phyloP scores from a whole-genome alignment of 2,113 vertebrate genomes.

The Brachyhypopomus occidentalis region DNA sequence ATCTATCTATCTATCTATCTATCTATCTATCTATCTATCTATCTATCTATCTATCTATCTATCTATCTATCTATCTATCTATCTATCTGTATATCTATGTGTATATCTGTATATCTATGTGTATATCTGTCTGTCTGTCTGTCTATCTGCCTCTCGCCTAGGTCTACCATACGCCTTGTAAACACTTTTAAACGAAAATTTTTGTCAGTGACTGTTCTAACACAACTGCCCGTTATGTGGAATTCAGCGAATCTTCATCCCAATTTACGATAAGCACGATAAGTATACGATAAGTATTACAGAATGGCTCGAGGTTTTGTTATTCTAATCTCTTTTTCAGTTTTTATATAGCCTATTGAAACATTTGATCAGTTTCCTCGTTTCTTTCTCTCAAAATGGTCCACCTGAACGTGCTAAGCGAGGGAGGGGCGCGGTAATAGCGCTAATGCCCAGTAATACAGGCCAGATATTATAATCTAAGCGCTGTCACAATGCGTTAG shows the following conservation, averaged over 20 bases:
- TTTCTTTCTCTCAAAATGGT: conserved; percentile 67
- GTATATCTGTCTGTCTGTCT: too few relatives aligned
- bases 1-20: too few relatives aligned
- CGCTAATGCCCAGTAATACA: conserved; percentile 79
- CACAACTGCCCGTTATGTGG: neutral
- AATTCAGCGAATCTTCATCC: neutral
- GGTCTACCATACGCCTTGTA: neutral
- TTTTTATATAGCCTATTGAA: conserved; percentile 54
- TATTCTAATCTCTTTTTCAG: conserved; percentile 37
- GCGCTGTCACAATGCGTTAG: conserved; percentile 83
- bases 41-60: too few relatives aligned
- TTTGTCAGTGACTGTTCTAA: neutral
- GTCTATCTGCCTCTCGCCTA: neutral
- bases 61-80: too few relatives aligned
- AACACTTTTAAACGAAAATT: neutral
- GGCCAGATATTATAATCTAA: conserved; percentile 85
- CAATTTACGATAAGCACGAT: neutral
- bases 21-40: too few relatives aligned
- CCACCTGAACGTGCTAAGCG: conserved; percentile 69
- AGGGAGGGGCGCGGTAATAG: conserved; percentile 70
- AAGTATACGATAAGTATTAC: conserved; percentile 53
- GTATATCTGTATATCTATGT: too few relatives aligned
- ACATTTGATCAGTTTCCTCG: conserved; percentile 59
- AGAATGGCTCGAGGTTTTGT: conserved; percentile 27
- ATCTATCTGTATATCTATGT: too few relatives aligned